Percentiles rank a stretch among this genome's conserved stretches.
phyloP scores from a whole-genome alignment of 2,113 vertebrate species.

The Catharus fuscescens region DNA sequence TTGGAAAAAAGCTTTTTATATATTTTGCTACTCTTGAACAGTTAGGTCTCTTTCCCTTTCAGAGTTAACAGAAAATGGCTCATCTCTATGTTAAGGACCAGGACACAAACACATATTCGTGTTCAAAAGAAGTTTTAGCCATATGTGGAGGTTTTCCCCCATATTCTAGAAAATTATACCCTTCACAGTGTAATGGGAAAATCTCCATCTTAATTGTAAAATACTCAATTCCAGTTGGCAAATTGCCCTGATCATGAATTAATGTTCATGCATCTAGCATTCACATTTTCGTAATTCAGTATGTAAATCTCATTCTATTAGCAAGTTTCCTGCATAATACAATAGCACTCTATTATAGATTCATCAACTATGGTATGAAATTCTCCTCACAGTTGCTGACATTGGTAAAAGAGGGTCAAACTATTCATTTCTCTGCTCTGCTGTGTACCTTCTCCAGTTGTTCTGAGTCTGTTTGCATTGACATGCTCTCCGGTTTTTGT shows the following conservation, averaged over 20 bases:
- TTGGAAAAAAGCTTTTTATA: background rate
- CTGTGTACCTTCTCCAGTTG: background rate
- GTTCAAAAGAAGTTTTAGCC: background rate
- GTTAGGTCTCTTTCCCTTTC: background rate
- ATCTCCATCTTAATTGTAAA: background rate
- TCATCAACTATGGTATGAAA: background rate
- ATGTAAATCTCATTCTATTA: conserved; percentile 31
- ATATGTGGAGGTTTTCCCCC: background rate
- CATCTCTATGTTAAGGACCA: background rate
- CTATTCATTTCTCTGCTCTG: background rate
- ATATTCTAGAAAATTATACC: background rate
- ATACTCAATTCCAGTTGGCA: background rate
- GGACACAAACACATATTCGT: background rate
- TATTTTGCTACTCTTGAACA: background rate
- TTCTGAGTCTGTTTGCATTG: background rate
- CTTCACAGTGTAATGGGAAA: background rate
- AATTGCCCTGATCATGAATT: background rate
- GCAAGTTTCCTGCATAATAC: background rate
- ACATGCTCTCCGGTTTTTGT: background rate
- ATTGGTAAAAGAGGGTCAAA: conserved; percentile 4
- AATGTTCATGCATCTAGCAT: background rate
- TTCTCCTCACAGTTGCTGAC: background rate
- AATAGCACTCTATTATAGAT: background rate
- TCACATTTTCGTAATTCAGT: conserved; percentile 21
- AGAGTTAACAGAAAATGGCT: background rate